Evolutionary conservation across 2,113 vertebrate species (phyloP).

Genomic region (Hippocampus comes): DNA sequence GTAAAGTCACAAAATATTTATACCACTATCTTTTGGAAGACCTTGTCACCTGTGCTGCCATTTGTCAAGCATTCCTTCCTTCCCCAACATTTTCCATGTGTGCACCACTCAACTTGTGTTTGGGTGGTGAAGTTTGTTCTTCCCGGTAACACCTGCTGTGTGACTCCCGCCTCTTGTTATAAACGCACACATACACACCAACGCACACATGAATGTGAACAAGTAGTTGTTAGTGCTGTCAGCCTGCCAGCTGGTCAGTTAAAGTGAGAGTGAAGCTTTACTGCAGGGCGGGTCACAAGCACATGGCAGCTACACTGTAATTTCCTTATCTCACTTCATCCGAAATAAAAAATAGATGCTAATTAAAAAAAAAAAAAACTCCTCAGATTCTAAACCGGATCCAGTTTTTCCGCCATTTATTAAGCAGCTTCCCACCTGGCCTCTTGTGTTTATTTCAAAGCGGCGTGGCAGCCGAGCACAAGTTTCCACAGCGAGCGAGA

Average conservation of each 20-base stretch:
- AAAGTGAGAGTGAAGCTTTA: slow-evolving; percentile 46
- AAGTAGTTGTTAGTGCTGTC: slow-evolving; percentile 50
- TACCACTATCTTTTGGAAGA: neutral
- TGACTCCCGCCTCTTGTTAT: slow-evolving; percentile 48
- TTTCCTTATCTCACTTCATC: too few species aligned
- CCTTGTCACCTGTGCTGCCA: slow-evolving; percentile 30
- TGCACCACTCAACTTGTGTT: slow-evolving; percentile 1
- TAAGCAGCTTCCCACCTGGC: slow-evolving; percentile 36
- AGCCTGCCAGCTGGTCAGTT: slow-evolving; percentile 63
- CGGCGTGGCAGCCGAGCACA: slow-evolving; percentile 30
- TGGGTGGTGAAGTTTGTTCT: slow-evolving; percentile 44
- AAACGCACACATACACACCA: slow-evolving; percentile 19
- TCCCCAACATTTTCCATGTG: slow-evolving; percentile 14
- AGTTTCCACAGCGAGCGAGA: slow-evolving; percentile 61
- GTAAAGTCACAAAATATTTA: too few species aligned
- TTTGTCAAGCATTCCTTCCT: slow-evolving; percentile 31
- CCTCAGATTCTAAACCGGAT: neutral
- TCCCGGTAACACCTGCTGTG: slow-evolving; percentile 64
- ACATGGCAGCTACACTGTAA: neutral
- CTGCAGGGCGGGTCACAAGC: slow-evolving; percentile 21
- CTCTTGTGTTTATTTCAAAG: slow-evolving; percentile 51
- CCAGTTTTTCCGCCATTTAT: neutral
- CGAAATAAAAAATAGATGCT: too few species aligned
- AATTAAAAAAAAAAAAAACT: too few species aligned
- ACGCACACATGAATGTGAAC: slow-evolving; percentile 40